These are phyloP conservation scores for Sminthurinus aureus DNA, from an alignment of 2,888 invertebrate species.

Conservation along the genomic window DNA sequence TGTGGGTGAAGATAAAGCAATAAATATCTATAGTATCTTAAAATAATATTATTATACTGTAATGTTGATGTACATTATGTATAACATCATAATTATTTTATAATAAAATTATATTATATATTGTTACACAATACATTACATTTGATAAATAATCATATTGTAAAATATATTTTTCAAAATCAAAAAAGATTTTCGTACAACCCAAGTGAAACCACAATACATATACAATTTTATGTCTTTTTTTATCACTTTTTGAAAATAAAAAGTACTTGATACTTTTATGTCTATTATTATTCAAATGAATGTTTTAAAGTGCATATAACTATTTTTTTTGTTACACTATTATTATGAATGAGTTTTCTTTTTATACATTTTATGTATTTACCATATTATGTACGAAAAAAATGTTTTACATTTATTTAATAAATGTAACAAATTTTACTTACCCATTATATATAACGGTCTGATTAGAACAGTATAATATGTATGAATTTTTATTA, in stretches of 20 bases:
- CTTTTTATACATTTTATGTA: too few relatives aligned
- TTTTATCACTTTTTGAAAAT: not conserved
- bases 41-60: conserved; percentile 45
- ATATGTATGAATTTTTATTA: too few relatives aligned
- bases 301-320: too few relatives aligned
- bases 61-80: not conserved
- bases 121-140: not conserved
- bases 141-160: not conserved
- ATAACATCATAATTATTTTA: not conserved
- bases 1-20: conserved; percentile 58
- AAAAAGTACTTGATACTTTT: not conserved
- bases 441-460: too few relatives aligned
- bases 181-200: not conserved
- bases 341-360: too few relatives aligned
- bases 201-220: not conserved
- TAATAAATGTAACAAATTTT: too few relatives aligned
- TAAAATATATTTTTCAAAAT: not conserved
- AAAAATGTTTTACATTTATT: too few relatives aligned
- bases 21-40: conserved; percentile 58
- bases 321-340: too few relatives aligned
- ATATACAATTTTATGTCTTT: not conserved
- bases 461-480: too few relatives aligned
- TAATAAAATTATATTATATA: too few relatives aligned
- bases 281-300: too few relatives aligned
- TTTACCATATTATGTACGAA: too few relatives aligned